These are phyloP conservation scores for Pygathrix nemaeus DNA, from an alignment of 2,113 vertebrate species.

Conservation along the genomic window DNA sequence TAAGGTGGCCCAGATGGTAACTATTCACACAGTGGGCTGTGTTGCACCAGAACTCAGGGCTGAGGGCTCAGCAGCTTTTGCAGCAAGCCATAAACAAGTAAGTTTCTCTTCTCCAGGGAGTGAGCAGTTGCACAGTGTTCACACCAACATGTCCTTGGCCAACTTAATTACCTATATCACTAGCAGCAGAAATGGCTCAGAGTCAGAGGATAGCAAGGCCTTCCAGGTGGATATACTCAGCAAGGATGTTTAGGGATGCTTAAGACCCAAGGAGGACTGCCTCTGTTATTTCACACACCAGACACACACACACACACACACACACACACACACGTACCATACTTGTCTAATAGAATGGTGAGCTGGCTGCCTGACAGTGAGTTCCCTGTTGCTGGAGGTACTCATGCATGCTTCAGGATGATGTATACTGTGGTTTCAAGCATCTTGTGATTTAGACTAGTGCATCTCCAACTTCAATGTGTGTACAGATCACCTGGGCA, in stretches of 20 bases:
- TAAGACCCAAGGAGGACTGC: fast-evolving
- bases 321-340: fast-evolving
- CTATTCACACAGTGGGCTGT: neutral
- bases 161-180: neutral
- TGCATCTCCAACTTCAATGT: neutral
- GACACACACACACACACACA: fast-evolving
- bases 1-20: neutral
- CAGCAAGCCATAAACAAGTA: too few relatives aligned
- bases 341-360: neutral
- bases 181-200: neutral
- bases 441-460: neutral
- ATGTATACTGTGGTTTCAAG: fast-evolving
- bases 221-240: neutral
- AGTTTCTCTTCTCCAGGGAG: neutral
- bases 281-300: neutral
- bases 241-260: neutral
- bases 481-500: fast-evolving
- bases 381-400: neutral
- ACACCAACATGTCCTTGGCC: neutral
- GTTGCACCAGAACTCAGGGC: fast-evolving
- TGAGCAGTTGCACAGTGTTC: fast-evolving
- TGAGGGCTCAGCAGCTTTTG: neutral
- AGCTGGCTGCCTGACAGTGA: neutral
- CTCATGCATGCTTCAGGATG: neutral
- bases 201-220: neutral